These are phyloP conservation scores for Orius insidiosus DNA, from an alignment of 1,140 invertebrate genomes.

Conservation along the genomic window DNA sequence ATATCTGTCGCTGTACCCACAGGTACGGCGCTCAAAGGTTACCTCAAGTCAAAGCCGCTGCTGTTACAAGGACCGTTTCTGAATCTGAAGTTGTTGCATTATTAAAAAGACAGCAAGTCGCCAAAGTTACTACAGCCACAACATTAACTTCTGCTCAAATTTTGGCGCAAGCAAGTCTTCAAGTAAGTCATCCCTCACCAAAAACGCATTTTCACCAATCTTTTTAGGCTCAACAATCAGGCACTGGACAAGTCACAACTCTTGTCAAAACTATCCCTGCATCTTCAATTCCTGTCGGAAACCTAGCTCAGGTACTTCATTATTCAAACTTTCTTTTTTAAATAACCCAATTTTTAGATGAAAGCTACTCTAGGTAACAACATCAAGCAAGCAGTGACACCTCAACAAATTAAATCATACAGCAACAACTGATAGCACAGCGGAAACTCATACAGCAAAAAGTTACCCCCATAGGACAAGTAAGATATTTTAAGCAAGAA, in stretches of 20 bases:
- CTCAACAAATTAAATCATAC: conserved; percentile 47
- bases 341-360: conserved; percentile 19
- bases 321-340: too few species aligned
- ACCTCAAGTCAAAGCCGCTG: conserved; percentile 13
- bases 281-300: conserved; percentile 17
- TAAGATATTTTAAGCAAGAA: conserved; percentile 16
- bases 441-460: conserved; percentile 40
- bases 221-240: conserved; percentile 26
- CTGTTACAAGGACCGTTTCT: conserved; percentile 34
- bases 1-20: conserved; percentile 19
- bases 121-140: conserved; percentile 22
- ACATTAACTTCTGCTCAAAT: conserved; percentile 33
- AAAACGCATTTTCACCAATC: too few species aligned
- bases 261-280: conserved; percentile 39
- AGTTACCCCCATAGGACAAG: conserved; percentile 37
- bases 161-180: conserved; percentile 34
- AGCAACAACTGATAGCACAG: conserved; percentile 44
- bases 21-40: conserved; percentile 11
- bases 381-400: conserved; percentile 36
- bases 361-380: conserved; percentile 27
- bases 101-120: conserved; percentile 43
- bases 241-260: conserved; percentile 30
- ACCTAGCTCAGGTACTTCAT: conserved; percentile 18
- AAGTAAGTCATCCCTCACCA: conserved; percentile 21
- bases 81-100: conserved; percentile 52